Base-by-base conservation (phyloP, 1,140 invertebrate species). In the Myzus persicae region DNA sequence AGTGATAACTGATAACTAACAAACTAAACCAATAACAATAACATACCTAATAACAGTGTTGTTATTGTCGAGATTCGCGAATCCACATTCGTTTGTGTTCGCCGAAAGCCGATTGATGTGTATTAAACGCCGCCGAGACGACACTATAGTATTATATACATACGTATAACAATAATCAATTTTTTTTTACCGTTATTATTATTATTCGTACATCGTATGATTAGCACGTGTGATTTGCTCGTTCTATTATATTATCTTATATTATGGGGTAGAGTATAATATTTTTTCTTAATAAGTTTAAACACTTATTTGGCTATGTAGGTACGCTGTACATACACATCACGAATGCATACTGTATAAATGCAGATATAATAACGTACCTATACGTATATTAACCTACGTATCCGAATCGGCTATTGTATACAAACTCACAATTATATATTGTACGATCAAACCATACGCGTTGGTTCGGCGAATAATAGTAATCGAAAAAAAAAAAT, bases 401-500 rank as follows among this genome's bases (percentile, higher is more conserved):
- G 38, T 84, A 84, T 40, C 38, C 38, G 40, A 42, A 84, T 40
- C 24, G 36, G 38, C 82, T 40, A 89, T 89, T 89, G 51, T 90
- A 38, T 31, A 90, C 51, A 59, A 38, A 90, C n/a, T 26, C 36
- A 59, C 89, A 40, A 42, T 59, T 59, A 90, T 90, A 51, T 42
- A 84, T 24, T 84, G 89, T 91, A 91, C 38, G n/a, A 44, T 40
- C 38, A 24, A 59, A 42, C 26, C n/a, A 6, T 36, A 9, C 46
- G 20, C 38, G 67, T 91, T 26, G 90, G 67, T 44, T 44, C 51
- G 31, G 54, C 90, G 67, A 91, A 91, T 51, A 76, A 76, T 91
- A 76, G 42, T 91, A 91, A 91, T 91, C 42, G n/a, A 81, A 91
- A 91, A 46, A 46, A 85, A 87, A 38, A 76, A 76, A 76, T 76